phyloP scores from a whole-genome alignment of 1,140 invertebrate genomes.

The Cryptotermes secundus region DNA sequence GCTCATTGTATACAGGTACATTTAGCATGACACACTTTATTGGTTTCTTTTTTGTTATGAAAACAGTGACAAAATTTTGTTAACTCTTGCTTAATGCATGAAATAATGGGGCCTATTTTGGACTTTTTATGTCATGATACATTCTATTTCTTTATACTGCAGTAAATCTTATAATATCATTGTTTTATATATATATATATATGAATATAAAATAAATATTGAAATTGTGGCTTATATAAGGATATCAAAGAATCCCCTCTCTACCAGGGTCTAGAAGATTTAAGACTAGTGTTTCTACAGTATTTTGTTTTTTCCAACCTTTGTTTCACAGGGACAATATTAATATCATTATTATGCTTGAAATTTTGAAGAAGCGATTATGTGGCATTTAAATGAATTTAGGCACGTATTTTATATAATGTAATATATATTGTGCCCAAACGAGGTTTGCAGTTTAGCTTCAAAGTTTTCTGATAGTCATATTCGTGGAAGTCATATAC shows the following conservation, averaged over 20 bases:
- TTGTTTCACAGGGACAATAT: conserved; percentile 4
- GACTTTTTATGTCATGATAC: background rate
- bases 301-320: background rate
- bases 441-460: background rate
- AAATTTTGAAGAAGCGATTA: background rate
- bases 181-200: background rate
- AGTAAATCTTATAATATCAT: background rate
- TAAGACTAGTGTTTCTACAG: background rate
- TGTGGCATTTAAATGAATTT: background rate
- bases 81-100: background rate
- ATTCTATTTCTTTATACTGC: background rate
- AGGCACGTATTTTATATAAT: conserved; percentile 12
- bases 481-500: background rate
- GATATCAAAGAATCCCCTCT: background rate
- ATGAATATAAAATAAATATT: background rate
- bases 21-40: background rate
- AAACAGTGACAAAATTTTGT: background rate
- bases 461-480: background rate
- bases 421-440: conserved; percentile 13
- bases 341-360: background rate
- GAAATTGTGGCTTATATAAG: background rate
- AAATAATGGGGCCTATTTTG: background rate
- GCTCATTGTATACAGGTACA: background rate
- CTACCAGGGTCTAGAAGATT: background rate
- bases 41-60: background rate